Percentiles rank a stretch among this genome's conserved stretches.
phyloP scores from a whole-genome alignment of 1,140 invertebrate species.

The Orussus abietinus region DNA sequence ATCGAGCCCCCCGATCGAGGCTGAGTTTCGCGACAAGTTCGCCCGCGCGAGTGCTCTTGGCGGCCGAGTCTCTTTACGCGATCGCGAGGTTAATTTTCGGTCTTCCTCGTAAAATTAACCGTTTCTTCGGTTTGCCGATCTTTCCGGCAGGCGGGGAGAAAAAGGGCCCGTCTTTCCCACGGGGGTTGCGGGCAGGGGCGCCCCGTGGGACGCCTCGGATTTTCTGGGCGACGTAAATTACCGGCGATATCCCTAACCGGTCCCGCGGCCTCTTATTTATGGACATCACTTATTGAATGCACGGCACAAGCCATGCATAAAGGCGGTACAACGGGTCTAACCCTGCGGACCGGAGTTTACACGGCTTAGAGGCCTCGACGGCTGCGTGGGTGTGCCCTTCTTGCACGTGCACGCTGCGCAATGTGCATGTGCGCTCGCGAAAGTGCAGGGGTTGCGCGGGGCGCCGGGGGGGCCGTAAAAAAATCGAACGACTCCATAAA shows the following conservation, averaged over 20 bases:
- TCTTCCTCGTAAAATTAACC: too few relatives aligned
- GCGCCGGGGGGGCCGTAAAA: constrained; percentile 13
- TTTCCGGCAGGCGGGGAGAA: too few relatives aligned
- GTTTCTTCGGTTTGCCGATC: too few relatives aligned
- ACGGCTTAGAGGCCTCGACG: neutral
- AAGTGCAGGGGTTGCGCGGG: constrained; percentile 5
- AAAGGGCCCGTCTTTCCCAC: too few relatives aligned
- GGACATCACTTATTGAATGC: constrained; percentile 34
- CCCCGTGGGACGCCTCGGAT: constrained; percentile 17
- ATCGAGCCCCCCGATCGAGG: too few relatives aligned
- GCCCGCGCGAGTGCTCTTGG: too few relatives aligned
- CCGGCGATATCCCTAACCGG: constrained; percentile 32
- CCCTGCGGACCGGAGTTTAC: constrained; percentile 4
- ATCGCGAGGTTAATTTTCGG: too few relatives aligned
- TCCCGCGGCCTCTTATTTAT: constrained; percentile 31
- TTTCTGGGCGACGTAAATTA: constrained; percentile 33
- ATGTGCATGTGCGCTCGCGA: constrained; percentile 5
- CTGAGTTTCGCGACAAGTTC: too few relatives aligned
- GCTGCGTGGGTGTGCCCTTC: too few relatives aligned
- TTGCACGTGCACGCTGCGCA: constrained; percentile 11
- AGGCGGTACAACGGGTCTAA: neutral
- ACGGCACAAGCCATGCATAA: constrained; percentile 13
- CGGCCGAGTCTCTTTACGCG: too few relatives aligned
- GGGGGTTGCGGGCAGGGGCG: too few relatives aligned
- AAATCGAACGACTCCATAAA: constrained; percentile 15